Conservation (phyloP, 2,113 vertebrate species). For the Dasyurus viverrinus region DNA sequence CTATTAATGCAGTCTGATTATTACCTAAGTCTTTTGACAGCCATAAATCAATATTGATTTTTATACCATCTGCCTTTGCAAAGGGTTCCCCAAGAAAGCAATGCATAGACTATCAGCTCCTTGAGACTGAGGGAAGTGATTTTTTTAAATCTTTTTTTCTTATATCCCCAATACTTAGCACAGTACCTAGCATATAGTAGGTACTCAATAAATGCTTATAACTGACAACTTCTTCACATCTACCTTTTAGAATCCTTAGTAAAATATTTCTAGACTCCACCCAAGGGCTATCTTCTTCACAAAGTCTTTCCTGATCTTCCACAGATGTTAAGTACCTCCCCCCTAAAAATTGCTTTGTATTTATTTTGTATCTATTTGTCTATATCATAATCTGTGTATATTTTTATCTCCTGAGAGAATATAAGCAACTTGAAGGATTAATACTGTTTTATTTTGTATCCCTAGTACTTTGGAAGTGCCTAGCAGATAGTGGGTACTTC, state of each 20-base stretch:
- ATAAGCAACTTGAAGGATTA: background rate
- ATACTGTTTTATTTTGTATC: background rate
- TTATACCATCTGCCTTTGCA: background rate
- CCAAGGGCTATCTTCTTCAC: background rate
- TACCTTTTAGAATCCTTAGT: background rate
- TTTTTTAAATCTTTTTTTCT: background rate
- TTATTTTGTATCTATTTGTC: background rate
- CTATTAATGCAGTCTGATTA: background rate
- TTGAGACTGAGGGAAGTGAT: background rate
- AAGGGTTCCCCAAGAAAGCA: background rate
- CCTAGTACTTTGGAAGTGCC: background rate
- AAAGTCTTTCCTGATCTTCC: background rate
- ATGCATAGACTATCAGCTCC: background rate
- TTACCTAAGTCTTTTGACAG: background rate
- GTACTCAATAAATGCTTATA: background rate
- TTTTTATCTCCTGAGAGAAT: background rate
- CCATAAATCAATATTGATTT: background rate
- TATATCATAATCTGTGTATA: background rate
- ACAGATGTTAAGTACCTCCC: background rate
- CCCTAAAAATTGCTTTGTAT: background rate
- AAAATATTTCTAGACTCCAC: background rate
- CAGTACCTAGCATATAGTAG: background rate
- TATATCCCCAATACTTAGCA: background rate
- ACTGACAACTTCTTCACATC: background rate
- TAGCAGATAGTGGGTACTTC: background rate